Evolutionary conservation across 2,888 invertebrate species (phyloP), one percentile per base, ranked within the genome.

Genomic region (Capitulum mitella): DNA sequence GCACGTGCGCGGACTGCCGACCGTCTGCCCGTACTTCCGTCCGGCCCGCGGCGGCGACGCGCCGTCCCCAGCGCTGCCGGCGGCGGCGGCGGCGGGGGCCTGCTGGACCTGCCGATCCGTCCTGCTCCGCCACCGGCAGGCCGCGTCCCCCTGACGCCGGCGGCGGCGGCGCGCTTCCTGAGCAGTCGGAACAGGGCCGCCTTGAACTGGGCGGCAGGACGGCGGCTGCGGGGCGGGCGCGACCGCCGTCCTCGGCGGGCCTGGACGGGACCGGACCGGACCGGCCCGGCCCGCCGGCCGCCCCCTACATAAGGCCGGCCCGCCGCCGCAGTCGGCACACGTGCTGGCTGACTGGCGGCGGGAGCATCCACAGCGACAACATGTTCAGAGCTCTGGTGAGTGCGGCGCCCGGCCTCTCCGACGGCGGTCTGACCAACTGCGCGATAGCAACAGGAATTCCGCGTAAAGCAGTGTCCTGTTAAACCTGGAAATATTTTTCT

Each of bases 331-430:
- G 58, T 3, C 58, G 58, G 29, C 58, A 61, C 29, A 51, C 51
- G 51, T 26, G 51, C 58, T 29, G 58, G 29, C 29, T 1, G 58
- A 61, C 58, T 12, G 10, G 26, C 29, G 29, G 12, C 22, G 29
- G 29, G 10, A 29, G 29, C 29, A 61, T n/a, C n/a, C 29, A 29
- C 3, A 29, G 1, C 58, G 2, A 29, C 12, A 61, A 10, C 29
- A 61, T 61, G 58, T 29, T 61, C 58, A 61, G 58, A 29, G 58
- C 29, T 29, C 58, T 61, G 58, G 58, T 58, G 58, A 58, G 58
- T 58, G n/a, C 8, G 3, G 3, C 51, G 43, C n/a, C n/a, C n/a
- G n/a, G n/a, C n/a, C n/a, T n/a, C n/a, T n/a, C n/a, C n/a, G n/a
- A n/a, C n/a, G n/a, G n/a, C n/a, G n/a, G n/a, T n/a, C n/a, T n/a